Evolutionary conservation across 53 echinoderm and acorn worm genomes (phyloP), one percentile per base, ranked within the genome.

Genomic region (Holothuria leucospilota): DNA sequence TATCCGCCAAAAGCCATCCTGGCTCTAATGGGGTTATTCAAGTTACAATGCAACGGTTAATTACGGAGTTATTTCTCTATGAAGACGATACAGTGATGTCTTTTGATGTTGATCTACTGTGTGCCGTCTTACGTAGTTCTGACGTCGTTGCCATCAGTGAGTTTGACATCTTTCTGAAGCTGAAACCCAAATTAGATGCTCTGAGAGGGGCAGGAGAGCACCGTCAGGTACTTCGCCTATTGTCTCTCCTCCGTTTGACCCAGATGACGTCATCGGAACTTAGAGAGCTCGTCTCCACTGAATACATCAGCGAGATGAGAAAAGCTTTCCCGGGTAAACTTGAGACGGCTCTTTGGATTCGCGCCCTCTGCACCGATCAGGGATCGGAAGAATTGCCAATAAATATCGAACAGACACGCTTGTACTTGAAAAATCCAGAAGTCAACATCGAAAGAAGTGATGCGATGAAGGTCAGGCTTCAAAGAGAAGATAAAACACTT

Each of bases 361-460:
- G 83, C 14, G 83, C 83, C 8, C 67, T 83, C 13, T 83, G 40
- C 29, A 11, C 63, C 8, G 83, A 83, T 67, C 65, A 83, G 26
- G 18, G 67, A 15, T 49, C 10, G 13, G 67, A 83, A 23, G 49
- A 65, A 29, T 24, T 83, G 11, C 67, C 83, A 18, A 66, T 83
- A 13, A 83, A 24, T 26, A 13, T 66, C 1, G 83, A 83, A 49
- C 41, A 18, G 12, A 64, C 83, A 67, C 83, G 83, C 20, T 51
- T 83, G 65, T 83, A 83, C 63, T 46, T 83, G 49, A 68, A 83
- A 11, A 49, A 39, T 13, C 83, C 83, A 67, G 67, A 20, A 67
- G 67, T 27, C 5, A 30, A 30, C 5, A 67, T 67, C 28, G 24
- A 67, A 21, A 67, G 27, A 67, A 12, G 26, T 12, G 67, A 23